A percentile compares a stretch with the other conserved stretches of the same genome.
These are phyloP conservation scores for Portunus trituberculatus DNA, from an alignment of 1,140 invertebrate genomes.

Conservation along the genomic window DNA sequence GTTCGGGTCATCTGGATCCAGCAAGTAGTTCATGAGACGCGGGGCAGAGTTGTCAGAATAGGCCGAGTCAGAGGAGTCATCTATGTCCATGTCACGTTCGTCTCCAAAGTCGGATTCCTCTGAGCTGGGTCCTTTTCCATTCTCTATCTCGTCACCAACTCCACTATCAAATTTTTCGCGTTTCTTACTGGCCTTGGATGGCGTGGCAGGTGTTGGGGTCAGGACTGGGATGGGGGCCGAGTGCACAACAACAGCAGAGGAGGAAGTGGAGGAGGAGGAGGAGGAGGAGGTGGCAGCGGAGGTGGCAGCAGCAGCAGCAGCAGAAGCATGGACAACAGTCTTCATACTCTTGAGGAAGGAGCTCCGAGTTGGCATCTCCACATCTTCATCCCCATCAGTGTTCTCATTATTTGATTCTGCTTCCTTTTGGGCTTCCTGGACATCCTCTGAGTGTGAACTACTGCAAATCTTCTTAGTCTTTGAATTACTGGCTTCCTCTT, in stretches of 20 bases:
- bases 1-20: slow-evolving; percentile 63
- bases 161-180: slow-evolving; percentile 72
- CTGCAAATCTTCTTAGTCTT: slow-evolving; percentile 40
- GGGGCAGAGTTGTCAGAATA: slow-evolving; percentile 64
- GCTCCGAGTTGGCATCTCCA: not conserved
- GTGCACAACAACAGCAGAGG: slow-evolving; percentile 48
- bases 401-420: not conserved
- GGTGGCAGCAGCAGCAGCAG: too few species aligned
- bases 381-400: not conserved
- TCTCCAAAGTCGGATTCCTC: slow-evolving; percentile 64
- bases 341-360: not conserved
- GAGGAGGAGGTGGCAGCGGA: slow-evolving; percentile 1
- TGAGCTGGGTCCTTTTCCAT: slow-evolving; percentile 69
- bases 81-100: slow-evolving; percentile 70
- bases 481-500: not conserved
- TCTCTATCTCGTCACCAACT: slow-evolving; percentile 70
- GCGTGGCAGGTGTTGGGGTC: slow-evolving; percentile 37
- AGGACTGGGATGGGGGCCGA: slow-evolving; percentile 66
- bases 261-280: slow-evolving; percentile 15
- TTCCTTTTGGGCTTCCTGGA: not conserved
- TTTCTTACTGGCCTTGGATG: slow-evolving; percentile 62
- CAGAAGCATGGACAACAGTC: not conserved
- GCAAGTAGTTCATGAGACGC: slow-evolving; percentile 44
- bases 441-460: not conserved
- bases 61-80: slow-evolving; percentile 68